Conservation (phyloP, 2,797 vertebrate genomes). For the Falco berigora region DNA sequence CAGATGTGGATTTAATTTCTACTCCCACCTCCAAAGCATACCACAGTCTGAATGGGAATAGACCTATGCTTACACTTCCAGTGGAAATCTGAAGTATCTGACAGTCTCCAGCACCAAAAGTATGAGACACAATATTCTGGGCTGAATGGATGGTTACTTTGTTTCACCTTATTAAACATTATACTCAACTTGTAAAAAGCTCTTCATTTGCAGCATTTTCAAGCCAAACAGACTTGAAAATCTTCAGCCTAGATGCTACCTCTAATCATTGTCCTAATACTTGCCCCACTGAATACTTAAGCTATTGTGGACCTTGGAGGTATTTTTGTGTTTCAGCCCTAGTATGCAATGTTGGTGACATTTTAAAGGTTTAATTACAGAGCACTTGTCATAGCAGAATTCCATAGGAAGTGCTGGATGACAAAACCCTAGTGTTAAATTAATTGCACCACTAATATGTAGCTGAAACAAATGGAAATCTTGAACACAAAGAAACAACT, state of each 20-base stretch:
- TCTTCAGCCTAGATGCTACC: neutral
- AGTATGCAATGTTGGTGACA: conserved; percentile 68
- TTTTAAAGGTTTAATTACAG: conserved; percentile 82
- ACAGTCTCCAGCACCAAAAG: neutral
- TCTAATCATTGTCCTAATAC: neutral
- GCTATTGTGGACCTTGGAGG: neutral
- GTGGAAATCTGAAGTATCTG: neutral
- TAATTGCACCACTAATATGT: conserved; percentile 84
- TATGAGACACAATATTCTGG: neutral
- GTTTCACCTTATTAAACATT: neutral
- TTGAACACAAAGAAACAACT: conserved; percentile 79
- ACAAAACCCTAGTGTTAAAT: conserved; percentile 85
- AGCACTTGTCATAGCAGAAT: conserved; percentile 79
- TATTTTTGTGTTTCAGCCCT: conserved; percentile 40
- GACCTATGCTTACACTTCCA: neutral
- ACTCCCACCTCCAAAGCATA: neutral
- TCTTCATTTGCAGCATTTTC: conserved; percentile 7
- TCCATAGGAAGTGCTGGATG: conserved; percentile 65
- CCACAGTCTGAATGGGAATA: neutral
- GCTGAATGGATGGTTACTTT: neutral
- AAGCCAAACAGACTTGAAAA: neutral
- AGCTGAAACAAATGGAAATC: conserved; percentile 77
- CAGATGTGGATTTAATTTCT: neutral
- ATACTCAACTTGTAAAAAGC: neutral
- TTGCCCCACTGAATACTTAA: conserved; percentile 13